Evolutionary conservation across 2,888 invertebrate genomes (phyloP), one percentile per base, ranked within the genome.

Genomic region (Drosophila longiperda): DNA sequence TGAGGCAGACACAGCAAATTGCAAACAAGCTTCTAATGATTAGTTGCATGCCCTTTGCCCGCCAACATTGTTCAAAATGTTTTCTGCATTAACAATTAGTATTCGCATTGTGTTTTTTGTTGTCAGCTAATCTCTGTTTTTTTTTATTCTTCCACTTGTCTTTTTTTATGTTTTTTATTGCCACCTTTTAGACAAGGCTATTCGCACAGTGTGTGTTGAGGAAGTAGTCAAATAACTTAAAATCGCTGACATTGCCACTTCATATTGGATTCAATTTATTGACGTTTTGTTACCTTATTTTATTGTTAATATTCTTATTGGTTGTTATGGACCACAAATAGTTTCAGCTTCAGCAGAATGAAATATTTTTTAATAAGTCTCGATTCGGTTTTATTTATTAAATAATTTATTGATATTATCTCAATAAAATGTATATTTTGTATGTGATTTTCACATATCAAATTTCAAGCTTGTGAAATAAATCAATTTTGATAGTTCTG

Each of bases 1-100:
- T 87, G 89, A 82, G 78, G 49, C 77, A 71, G 75, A 83, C 77
- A 71, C 77, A 83, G 80, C 87, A 88, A 88, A 88, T 86, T 86
- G 79, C 73, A 75, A 86, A 82, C 84, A 80, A 80, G 89, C 89
- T 80, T 88, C 83, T 82, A 87, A 87, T 84, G 73, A 82, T 84
- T 68, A 72, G 80, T 84, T 87, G 87, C 82, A 88, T 84, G 84
- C 79, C 79, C 84, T 76, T 81, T 75, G 62, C 68, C 74, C 71
- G 83, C 75, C 73, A 88, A 87, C 87, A 88, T 88, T 84, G 89
- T 87, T 86, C 78, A 84, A 87, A 87, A 86, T 83, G 86, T 72
- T 86, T 78, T 83, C 81, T 86, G 81, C 81, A 77, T 83, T 83
- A 72, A 75, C 84, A 84, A 87, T 83, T 81, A 79, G 82, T 86